Evolutionary conservation across 2,888 invertebrate genomes (phyloP).

Genomic region (Zaprionus lineosus): DNA sequence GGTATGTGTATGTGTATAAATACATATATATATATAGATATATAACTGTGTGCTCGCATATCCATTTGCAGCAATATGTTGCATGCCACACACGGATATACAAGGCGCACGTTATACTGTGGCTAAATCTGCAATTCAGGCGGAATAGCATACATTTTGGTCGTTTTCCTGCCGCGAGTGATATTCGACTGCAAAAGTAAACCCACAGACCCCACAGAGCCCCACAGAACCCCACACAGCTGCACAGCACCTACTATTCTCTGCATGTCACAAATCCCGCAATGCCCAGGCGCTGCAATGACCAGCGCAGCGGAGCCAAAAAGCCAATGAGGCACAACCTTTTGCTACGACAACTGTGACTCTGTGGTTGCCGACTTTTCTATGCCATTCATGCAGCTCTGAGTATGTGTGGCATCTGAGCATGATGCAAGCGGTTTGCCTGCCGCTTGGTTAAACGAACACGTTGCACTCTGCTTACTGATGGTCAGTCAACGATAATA

Average conservation of each 20-base stretch:
- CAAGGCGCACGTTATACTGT: slow-evolving; percentile 25
- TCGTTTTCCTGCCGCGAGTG: slow-evolving; percentile 54
- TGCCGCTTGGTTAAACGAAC: slow-evolving; percentile 30
- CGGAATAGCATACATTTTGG: slow-evolving; percentile 73
- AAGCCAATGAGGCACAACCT: slow-evolving; percentile 66
- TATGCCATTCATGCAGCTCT: slow-evolving; percentile 30
- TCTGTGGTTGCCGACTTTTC: slow-evolving; percentile 27
- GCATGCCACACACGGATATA: too few relatives aligned
- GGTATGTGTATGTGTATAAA: background rate
- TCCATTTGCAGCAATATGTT: too few relatives aligned
- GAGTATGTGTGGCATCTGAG: slow-evolving; percentile 63
- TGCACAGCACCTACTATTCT: too few relatives aligned
- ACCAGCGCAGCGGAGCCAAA: background rate
- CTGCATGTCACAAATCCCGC: too few relatives aligned
- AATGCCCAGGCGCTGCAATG: too few relatives aligned
- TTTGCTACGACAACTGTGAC: slow-evolving; percentile 29
- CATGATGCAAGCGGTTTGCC: slow-evolving; percentile 52
- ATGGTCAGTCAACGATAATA: slow-evolving; percentile 60
- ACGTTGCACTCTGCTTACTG: slow-evolving; percentile 40
- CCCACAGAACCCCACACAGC: too few relatives aligned
- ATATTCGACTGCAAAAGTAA: slow-evolving; percentile 33
- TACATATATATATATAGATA: background rate
- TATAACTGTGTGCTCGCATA: background rate
- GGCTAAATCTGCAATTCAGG: slow-evolving; percentile 65
- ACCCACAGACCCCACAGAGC: slow-evolving; percentile 4